Percentiles rank a stretch among this genome's conserved stretches.
phyloP scores from a whole-genome alignment of 1,140 invertebrate genomes.

The Brachionus paranguensis region DNA sequence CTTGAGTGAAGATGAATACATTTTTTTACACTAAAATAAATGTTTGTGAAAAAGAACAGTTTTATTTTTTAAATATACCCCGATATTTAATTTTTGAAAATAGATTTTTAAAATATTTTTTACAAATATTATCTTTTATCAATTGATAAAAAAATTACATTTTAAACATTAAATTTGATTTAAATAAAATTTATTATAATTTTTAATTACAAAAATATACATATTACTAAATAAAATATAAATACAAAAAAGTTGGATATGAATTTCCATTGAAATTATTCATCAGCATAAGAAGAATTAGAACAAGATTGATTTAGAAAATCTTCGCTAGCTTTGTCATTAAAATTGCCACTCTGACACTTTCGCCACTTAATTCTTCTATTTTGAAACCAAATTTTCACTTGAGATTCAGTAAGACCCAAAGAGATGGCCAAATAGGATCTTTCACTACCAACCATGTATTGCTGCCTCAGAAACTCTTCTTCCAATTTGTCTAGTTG shows the following conservation, averaged over 20 bases:
- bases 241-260: neutral
- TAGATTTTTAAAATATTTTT: too few species aligned
- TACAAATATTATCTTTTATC: too few species aligned
- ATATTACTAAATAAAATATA: neutral
- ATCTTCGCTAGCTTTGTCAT: neutral
- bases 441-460: conserved; percentile 88
- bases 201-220: too few species aligned
- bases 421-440: conserved; percentile 78
- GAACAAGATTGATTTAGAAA: neutral
- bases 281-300: neutral
- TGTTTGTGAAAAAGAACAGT: too few species aligned
- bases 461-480: conserved; percentile 85
- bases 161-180: too few species aligned
- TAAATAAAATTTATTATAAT: too few species aligned
- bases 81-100: too few species aligned
- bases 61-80: too few species aligned
- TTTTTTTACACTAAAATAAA: too few species aligned
- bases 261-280: neutral
- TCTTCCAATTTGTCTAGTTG: conserved; percentile 81
- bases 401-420: conserved; percentile 82
- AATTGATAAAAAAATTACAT: too few species aligned
- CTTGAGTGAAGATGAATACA: too few species aligned
- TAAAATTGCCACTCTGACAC: neutral
- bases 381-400: conserved; percentile 61
- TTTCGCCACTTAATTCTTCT: conserved; percentile 55